Percentiles rank a stretch among this genome's conserved stretches.
phyloP scores from a whole-genome alignment of 1,140 invertebrate genomes.

The Brachionus manjavacas region DNA sequence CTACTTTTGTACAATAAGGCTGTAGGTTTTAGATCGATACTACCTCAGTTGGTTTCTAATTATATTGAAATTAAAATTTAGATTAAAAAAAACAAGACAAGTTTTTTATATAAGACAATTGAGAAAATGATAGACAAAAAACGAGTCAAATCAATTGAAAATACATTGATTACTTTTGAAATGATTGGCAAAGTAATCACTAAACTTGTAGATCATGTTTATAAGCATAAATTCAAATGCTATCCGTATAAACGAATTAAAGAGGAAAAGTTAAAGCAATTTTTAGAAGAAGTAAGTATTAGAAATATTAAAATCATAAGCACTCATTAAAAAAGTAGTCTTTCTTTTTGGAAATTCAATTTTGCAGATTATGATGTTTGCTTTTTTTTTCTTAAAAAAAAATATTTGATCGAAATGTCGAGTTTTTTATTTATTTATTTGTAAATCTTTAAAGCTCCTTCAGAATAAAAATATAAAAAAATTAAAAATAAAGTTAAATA shows the following conservation, averaged over 20 bases:
- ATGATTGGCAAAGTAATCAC: neutral
- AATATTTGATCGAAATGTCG: no score
- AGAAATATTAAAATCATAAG: neutral
- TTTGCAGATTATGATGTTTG: no score
- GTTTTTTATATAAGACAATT: neutral
- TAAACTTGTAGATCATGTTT: neutral
- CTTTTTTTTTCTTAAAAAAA: no score
- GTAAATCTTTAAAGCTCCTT: no score
- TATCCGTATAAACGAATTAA: neutral
- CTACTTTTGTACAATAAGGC: constrained; percentile 80
- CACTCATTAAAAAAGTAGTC: no score
- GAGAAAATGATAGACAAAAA: neutral
- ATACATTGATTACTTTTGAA: neutral
- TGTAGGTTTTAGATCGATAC: neutral
- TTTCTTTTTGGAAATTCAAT: no score
- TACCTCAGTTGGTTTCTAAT: neutral
- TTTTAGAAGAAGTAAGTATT: neutral
- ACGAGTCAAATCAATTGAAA: neutral
- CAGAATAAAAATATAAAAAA: no score
- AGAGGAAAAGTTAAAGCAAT: neutral
- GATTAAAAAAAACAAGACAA: neutral
- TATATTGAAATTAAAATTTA: neutral
- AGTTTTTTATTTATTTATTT: no score
- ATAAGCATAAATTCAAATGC: neutral
- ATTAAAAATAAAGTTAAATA: no score